These are phyloP conservation scores for Bunonema sp. DNA, from an alignment of 2,888 invertebrate species.

Conservation along the genomic window DNA sequence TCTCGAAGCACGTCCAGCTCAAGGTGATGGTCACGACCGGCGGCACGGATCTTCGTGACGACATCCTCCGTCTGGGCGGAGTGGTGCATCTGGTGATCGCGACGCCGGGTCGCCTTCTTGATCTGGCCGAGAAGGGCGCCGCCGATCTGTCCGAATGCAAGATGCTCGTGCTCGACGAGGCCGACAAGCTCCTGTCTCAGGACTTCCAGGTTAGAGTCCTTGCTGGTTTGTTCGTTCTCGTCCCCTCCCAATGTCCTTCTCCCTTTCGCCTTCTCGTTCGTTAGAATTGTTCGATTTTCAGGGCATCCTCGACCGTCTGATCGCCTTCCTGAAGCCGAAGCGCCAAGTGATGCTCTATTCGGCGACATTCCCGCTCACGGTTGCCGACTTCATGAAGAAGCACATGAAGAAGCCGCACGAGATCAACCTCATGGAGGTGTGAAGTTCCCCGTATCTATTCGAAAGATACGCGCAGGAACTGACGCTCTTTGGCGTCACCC, in stretches of 20 bases:
- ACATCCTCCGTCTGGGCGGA: conserved; percentile 97
- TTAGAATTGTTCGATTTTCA: conserved; percentile 6
- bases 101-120: conserved; percentile 94
- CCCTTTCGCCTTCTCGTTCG: not conserved
- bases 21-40: conserved; percentile 99
- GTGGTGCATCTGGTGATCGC: conserved; percentile 90
- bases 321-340: conserved; percentile 73
- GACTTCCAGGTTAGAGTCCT: conserved; percentile 73
- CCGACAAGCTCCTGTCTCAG: conserved; percentile 92
- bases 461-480: too few species aligned
- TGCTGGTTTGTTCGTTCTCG: too few species aligned
- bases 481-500: conserved; percentile 94
- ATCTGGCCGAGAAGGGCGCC: conserved; percentile 91
- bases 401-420: conserved; percentile 86
- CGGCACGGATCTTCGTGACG: conserved; percentile 78
- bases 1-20: conserved; percentile 87
- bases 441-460: too few species aligned
- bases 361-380: conserved; percentile 94
- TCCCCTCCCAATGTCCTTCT: too few species aligned
- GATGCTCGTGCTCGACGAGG: conserved; percentile 92
- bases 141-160: conserved; percentile 88
- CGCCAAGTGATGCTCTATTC: conserved; percentile 94
- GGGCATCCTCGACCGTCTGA: conserved; percentile 93
- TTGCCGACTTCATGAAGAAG: conserved; percentile 95
- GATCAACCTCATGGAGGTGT: conserved; percentile 89